These are phyloP conservation scores for Saccopteryx leptura DNA, from an alignment of 2,113 vertebrate species.

Conservation along the genomic window DNA sequence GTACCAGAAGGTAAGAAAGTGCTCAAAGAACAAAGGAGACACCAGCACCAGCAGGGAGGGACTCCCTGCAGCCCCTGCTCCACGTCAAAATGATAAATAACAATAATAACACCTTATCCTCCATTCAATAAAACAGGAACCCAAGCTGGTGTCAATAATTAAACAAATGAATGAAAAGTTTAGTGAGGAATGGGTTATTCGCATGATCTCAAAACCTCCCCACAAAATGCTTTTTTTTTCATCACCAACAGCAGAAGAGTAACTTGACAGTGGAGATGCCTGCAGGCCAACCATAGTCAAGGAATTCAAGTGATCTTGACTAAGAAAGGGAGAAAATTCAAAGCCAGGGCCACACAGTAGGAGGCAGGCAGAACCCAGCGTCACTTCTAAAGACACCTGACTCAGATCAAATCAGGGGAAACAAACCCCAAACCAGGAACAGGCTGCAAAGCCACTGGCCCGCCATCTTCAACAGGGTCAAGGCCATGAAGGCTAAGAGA, in stretches of 20 bases:
- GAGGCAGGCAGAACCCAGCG: fast-evolving
- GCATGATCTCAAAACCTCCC: neutral
- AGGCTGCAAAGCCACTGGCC: fast-evolving
- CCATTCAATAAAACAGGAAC: neutral
- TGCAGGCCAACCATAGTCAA: fast-evolving
- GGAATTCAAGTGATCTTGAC: fast-evolving
- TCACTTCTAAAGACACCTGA: fast-evolving
- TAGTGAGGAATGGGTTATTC: fast-evolving
- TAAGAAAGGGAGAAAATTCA: fast-evolving
- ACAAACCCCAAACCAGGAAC: no score
- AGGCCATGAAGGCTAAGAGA: fast-evolving
- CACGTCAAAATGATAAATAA: neutral
- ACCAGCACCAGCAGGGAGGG: fast-evolving
- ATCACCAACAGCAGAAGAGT: fast-evolving
- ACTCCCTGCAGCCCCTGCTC: neutral
- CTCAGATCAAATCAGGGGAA: neutral
- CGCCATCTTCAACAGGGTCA: neutral
- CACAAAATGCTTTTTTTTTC: fast-evolving
- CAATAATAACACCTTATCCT: fast-evolving
- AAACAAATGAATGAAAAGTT: neutral
- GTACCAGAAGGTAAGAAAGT: neutral
- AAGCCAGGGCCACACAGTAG: fast-evolving
- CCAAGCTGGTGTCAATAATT: neutral
- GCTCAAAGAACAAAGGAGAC: neutral
- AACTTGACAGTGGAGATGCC: fast-evolving